Evolutionary conservation across 2,113 vertebrate species (phyloP), one percentile per base, ranked within the genome.

Genomic region (Barnardius zonarius): DNA sequence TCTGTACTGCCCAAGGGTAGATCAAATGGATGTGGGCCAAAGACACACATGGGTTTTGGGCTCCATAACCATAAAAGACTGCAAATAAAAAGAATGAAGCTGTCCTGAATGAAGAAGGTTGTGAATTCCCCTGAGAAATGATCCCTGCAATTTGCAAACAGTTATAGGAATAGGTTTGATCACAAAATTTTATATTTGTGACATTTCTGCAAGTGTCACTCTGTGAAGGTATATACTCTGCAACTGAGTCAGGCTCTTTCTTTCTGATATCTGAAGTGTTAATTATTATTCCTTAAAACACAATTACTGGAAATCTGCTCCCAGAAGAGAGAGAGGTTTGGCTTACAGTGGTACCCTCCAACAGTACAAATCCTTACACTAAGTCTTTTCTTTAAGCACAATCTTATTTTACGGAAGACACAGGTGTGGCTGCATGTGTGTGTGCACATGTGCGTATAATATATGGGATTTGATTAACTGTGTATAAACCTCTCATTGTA

Each of bases 281-380:
- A 92, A 92, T 84, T 86, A 90, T 93, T 95, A 88, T 90, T 83
- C 51, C 39, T 55, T 2, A 6, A 75, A 78, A 44, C 13, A 78
- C 33, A 70, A 22, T 77, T 87, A 49, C 72, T 94, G 63, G 75
- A 76, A 46, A 24, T 81, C 61, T 86, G 17, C 39, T 84, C 69
- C 37, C 76, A 61, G 52, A 68, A 55, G 48, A 88, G 20, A 39
- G 0, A 48, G 35, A 86, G 20, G 10, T 61, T 90, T 86, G 59
- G 27, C 55, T 90, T 63, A 78, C 17, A 63, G 22, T 43, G 49
- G 11, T 66, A 77, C 24, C 10, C 28, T 90, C 64, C 67, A 94
- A 88, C 20, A 72, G 44, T 33, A 63, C 13, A 90, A 94, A 52
- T 57, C 41, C 64, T 84, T 66, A 83, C 5, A 39, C 17, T 31